Evolutionary conservation across 2,888 invertebrate genomes (phyloP), one percentile per base, ranked within the genome.

Genomic region (Lissonota sp.): DNA sequence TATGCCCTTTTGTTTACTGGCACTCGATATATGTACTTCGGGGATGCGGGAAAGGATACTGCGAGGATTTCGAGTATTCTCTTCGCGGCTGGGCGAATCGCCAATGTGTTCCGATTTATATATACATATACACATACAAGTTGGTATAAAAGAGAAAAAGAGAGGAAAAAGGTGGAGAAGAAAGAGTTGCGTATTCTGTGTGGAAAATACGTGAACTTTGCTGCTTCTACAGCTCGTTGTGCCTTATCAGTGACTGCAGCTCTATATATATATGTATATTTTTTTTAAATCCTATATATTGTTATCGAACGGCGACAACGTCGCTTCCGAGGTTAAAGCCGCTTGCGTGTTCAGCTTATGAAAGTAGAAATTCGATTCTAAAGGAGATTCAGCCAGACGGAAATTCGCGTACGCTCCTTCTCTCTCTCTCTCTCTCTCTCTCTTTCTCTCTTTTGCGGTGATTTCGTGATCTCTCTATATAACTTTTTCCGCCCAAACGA

Each of bases 311-410:
- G 70, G 49, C 57, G 42, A 60, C 55, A 71, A 79, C 73, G 46
- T 57, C 70, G 67, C 69, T 82, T 57, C 69, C 57, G 70, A 60
- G 69, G 71, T 64, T 72, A 75, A 80, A 80, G 71, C 76, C 67
- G 73, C 76, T 82, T 85, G 87, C 88, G 88, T 87, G 88, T 87
- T 83, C 85, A 78, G 86, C 83, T 86, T 87, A 87, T 87, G 84
- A 87, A 87, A 85, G 85, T 84, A 84, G 83, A 78, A 71, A 80
- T 84, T 82, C 82, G 86, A 86, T 87, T 86, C 85, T 53, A 66
- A 53, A 57, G 72, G 76, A 71, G 81, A 84, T 73, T 84, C 84
- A 83, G 71, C 84, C 80, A 82, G 75, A 84, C 84, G 84, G 81
- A 86, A 85, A 84, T 84, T 84, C 82, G 75, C 79, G 76, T 55